Percentiles rank a stretch among this genome's conserved stretches.
phyloP scores from a whole-genome alignment of 1,140 invertebrate genomes.

The Sinella curviseta region DNA sequence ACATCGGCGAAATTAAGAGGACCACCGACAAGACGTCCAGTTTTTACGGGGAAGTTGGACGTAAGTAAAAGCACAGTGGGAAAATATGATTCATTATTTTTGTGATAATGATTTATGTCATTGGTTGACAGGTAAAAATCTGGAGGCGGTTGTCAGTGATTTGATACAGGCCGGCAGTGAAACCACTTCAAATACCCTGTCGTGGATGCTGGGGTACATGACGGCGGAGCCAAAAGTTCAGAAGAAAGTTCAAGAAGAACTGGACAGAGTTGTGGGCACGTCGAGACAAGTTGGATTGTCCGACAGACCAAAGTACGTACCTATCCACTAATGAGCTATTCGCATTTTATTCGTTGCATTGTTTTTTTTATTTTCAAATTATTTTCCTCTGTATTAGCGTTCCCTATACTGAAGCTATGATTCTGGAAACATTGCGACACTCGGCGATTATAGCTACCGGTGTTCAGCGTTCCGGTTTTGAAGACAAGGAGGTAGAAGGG shows the following conservation, averaged over 20 bases:
- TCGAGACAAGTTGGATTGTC: neutral
- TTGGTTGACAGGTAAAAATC: neutral
- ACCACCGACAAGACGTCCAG: neutral
- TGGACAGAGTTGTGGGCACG: neutral
- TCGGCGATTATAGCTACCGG: neutral
- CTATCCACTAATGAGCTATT: neutral
- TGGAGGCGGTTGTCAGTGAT: neutral
- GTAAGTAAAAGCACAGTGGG: neutral
- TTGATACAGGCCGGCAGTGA: neutral
- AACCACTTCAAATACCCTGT: neutral
- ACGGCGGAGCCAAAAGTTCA: neutral
- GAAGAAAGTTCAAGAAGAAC: neutral
- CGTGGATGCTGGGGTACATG: neutral
- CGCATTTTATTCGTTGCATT: neutral
- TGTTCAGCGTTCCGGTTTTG: neutral
- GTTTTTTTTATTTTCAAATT: neutral
- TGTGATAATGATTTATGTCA: neutral
- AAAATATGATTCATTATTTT: neutral
- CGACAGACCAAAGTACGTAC: neutral
- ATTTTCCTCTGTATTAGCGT: neutral
- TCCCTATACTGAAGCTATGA: neutral
- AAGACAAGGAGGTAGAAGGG: neutral
- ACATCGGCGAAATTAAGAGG: neutral
- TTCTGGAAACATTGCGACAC: neutral
- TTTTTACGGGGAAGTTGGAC: neutral